Percentiles rank a stretch among this genome's conserved stretches.
Evolutionary conservation across 2,113 vertebrate species (phyloP).

Genomic region (Tichodroma muraria): DNA sequence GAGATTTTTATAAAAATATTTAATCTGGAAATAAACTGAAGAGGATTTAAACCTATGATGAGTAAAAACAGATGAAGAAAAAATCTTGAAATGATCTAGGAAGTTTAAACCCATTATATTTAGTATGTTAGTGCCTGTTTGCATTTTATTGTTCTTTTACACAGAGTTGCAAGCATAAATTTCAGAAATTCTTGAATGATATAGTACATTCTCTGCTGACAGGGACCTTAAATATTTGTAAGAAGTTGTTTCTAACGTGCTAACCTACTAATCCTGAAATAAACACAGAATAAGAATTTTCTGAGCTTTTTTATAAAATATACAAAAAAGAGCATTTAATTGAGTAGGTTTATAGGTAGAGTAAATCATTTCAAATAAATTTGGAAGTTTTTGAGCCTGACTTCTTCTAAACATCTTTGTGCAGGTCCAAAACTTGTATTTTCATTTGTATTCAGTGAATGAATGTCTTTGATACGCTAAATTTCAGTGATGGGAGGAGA

Average conservation of each 20-base stretch:
- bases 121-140: background rate
- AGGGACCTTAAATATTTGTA: background rate
- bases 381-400: background rate
- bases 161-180: background rate
- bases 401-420: background rate
- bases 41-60: conserved; percentile 14
- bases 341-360: background rate
- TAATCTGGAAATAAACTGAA: conserved; percentile 45
- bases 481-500: background rate
- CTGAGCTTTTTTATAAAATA: background rate
- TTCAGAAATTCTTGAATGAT: background rate
- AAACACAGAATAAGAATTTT: background rate
- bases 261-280: background rate
- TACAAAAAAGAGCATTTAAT: background rate
- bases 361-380: background rate
- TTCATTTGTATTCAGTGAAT: background rate
- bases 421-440: background rate
- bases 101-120: background rate
- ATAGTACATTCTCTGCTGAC: background rate
- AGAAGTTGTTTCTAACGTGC: background rate
- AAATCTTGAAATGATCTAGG: background rate
- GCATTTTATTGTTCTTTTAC: background rate
- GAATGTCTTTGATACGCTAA: background rate
- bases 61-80: background rate
- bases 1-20: conserved; percentile 33